Evolutionary conservation across 2,797 vertebrate genomes (phyloP).

Genomic region (Salarias fasciatus): DNA sequence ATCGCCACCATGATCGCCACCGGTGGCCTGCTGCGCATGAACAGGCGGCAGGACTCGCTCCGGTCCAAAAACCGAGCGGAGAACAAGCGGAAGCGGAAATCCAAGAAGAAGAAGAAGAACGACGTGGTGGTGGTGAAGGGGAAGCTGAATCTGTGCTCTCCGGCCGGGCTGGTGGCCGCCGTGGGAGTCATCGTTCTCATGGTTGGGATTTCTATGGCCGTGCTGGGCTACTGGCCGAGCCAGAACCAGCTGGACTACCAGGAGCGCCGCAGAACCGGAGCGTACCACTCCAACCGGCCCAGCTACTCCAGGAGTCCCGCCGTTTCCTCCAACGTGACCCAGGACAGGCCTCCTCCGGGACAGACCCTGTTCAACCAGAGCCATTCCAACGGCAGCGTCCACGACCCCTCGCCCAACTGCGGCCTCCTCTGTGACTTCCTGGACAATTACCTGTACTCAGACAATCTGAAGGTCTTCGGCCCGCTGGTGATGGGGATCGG

Average conservation of each 20-base stretch:
- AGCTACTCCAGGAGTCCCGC: conserved; percentile 65
- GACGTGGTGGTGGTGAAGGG: conserved; percentile 96
- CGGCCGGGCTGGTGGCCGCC: conserved; percentile 91
- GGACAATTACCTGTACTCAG: conserved; percentile 92
- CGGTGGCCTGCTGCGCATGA: conserved; percentile 97
- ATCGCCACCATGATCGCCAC: conserved; percentile 93
- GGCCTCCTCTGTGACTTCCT: conserved; percentile 89
- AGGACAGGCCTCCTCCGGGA: conserved; percentile 32
- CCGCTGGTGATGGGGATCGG: conserved; percentile 98
- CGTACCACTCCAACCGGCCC: conserved; percentile 55
- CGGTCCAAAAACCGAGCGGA: conserved; percentile 88
- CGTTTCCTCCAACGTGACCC: conserved; percentile 56
- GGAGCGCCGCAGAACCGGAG: conserved; percentile 66
- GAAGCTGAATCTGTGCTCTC: conserved; percentile 93
- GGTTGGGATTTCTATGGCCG: conserved; percentile 93
- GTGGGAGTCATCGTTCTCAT: conserved; percentile 90
- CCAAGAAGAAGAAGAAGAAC: conserved; percentile 94
- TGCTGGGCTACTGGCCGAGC: conserved; percentile 97
- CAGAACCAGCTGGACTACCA: conserved; percentile 80
- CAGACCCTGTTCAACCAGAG: conserved; percentile 60
- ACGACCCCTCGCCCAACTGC: conserved; percentile 67
- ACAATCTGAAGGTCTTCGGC: conserved; percentile 97
- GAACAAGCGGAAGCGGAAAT: conserved; percentile 91
- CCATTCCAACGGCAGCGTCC: conserved; percentile 63
- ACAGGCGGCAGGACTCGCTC: conserved; percentile 95